Conservation (phyloP, 2,113 vertebrate species). For the Syrrhaptes paradoxus region DNA sequence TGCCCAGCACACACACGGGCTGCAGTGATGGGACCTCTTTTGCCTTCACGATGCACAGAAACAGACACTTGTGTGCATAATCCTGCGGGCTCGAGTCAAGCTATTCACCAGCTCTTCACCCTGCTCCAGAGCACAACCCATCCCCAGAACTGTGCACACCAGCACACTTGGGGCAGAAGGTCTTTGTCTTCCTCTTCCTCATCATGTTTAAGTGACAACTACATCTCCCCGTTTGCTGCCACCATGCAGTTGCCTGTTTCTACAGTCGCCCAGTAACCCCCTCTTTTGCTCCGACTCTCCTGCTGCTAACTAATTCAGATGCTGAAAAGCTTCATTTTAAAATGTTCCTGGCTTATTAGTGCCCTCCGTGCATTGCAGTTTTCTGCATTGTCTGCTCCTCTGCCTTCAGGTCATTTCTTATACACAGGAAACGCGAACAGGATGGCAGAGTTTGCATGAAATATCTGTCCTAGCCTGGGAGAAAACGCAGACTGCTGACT, state of each 20-base stretch:
- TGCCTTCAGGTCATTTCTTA: background rate
- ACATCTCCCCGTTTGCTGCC: background rate
- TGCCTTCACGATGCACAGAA: background rate
- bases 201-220: background rate
- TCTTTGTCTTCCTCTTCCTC: background rate
- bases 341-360: background rate
- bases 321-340: background rate
- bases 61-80: background rate
- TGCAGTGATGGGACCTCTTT: background rate
- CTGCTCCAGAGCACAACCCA: background rate
- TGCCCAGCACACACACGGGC: too few species aligned
- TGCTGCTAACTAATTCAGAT: background rate
- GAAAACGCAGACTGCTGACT: conserved; percentile 8
- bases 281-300: background rate
- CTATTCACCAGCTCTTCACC: background rate
- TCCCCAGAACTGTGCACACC: background rate
- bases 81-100: background rate
- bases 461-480: conserved; percentile 34
- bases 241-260: background rate
- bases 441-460: conserved; percentile 10
- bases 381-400: conserved; percentile 7
- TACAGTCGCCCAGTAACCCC: background rate
- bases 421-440: conserved; percentile 28
- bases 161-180: background rate
- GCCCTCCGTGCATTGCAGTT: background rate